phyloP scores from a whole-genome alignment of 2,888 invertebrate species.

The Tachystola acroxantha region DNA sequence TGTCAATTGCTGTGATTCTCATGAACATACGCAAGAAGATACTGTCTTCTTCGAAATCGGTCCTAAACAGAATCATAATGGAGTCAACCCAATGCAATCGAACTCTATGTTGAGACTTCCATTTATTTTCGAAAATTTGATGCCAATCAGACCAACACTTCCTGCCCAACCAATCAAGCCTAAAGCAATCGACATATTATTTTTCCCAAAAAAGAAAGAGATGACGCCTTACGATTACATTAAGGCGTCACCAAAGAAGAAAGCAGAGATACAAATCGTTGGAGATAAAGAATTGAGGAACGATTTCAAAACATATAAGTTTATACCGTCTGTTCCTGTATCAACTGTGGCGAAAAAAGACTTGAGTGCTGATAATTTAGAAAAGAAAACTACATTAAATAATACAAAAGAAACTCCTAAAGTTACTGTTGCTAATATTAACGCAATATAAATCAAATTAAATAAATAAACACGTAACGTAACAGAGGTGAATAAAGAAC shows the following conservation, averaged over 20 bases:
- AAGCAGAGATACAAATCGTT: slow-evolving; percentile 39
- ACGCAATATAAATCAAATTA: slow-evolving; percentile 24
- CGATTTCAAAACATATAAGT: slow-evolving; percentile 27
- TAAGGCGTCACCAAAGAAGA: slow-evolving; percentile 25
- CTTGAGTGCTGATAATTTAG: slow-evolving; percentile 28
- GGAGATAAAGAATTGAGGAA: slow-evolving; percentile 45
- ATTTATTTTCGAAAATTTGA: slow-evolving; percentile 30
- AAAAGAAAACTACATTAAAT: slow-evolving; percentile 14
- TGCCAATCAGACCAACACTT: slow-evolving; percentile 24
- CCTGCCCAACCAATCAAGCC: slow-evolving; percentile 26
- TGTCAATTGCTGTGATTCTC: slow-evolving; percentile 53
- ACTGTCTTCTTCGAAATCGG: slow-evolving; percentile 45
- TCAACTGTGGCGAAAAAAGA: slow-evolving; percentile 42
- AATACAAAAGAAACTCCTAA: slow-evolving; percentile 16
- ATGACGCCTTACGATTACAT: slow-evolving; percentile 19
- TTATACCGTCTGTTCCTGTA: slow-evolving; percentile 17
- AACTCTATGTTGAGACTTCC: slow-evolving; percentile 28
- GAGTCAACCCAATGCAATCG: slow-evolving; percentile 6
- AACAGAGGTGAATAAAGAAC: not conserved
- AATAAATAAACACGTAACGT: not conserved
- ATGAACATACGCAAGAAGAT: slow-evolving; percentile 50
- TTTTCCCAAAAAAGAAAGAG: slow-evolving; percentile 54
- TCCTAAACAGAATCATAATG: slow-evolving; percentile 26
- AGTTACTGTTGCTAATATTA: slow-evolving; percentile 19
- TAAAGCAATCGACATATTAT: slow-evolving; percentile 51